phyloP scores from a whole-genome alignment of 1,140 invertebrate species.

The Euura lappo region DNA sequence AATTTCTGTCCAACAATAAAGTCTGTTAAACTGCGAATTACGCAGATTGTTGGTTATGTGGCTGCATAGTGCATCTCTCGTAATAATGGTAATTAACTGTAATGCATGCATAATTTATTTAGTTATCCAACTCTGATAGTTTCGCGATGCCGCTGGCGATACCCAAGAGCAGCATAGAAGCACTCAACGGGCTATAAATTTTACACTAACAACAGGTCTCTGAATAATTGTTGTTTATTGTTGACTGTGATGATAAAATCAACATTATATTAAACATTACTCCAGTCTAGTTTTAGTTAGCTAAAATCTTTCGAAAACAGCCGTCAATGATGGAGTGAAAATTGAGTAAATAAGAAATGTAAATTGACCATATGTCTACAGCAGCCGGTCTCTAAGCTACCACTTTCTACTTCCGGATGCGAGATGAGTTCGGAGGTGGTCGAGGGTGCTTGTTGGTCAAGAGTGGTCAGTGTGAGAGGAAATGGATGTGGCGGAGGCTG shows the following conservation, averaged over 20 bases:
- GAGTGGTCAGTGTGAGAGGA: slow-evolving; percentile 23
- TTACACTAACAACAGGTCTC: not conserved
- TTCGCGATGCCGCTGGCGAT: not conserved
- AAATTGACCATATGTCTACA: not conserved
- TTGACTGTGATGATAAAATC: not conserved
- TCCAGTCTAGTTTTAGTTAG: not conserved
- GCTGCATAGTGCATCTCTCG: no score
- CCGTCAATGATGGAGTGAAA: not conserved
- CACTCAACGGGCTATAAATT: not conserved
- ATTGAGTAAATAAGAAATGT: not conserved
- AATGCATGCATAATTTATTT: not conserved
- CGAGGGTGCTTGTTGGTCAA: slow-evolving; percentile 14
- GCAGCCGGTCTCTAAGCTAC: not conserved
- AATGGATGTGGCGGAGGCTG: slow-evolving; percentile 58
- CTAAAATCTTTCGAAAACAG: not conserved
- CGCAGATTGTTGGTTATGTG: no score
- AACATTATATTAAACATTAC: not conserved
- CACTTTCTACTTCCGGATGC: not conserved
- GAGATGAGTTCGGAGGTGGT: slow-evolving; percentile 16
- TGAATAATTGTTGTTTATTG: not conserved
- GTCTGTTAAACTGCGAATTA: no score
- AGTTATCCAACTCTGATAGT: not conserved
- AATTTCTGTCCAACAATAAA: no score
- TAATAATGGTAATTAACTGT: slow-evolving; percentile 2
- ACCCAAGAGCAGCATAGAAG: not conserved